Evolutionary conservation across 53 echinoderm and acorn worm species (phyloP), one percentile per base, ranked within the genome.

Genomic region (Henricia sp.): DNA sequence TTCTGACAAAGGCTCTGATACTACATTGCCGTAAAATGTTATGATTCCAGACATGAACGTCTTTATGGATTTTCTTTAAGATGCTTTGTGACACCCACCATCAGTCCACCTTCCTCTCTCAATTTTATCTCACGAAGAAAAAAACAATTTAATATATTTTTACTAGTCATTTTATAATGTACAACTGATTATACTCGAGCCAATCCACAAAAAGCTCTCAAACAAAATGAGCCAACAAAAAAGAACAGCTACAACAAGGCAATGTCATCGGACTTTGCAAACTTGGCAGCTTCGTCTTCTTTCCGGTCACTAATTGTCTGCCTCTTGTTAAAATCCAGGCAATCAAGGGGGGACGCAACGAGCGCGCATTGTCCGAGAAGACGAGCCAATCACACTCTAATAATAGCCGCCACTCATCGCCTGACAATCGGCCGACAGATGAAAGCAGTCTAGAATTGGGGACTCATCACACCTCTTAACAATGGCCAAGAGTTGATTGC

Each of bases 401-500:
- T 80, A 80, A 80, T 42, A 64, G 44, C 80, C 64, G 25, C 24
- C 60, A 26, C 80, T 80, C 64, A 30, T 62, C 80, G 50, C 80
- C 48, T 80, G 80, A 63, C 80, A 80, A 80, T 80, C 65, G 20
- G 60, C n/a, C n/a, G 19, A 35, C 54, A 29, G 27, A 20, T 16
- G 37, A 11, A 53, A 80, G 50, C 63, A 17, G 64, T 34, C 30
- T 5, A 27, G 80, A 48, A 80, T 80, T 80, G 48, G 33, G 59
- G 77, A 36, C 80, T 80, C 80, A 64, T 80, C 80, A 80, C 80
- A 80, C 80, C 80, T 80, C 80, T 80, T 64, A 80, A 80, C 80
- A 80, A 80, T 80, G 50, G 80, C 32, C 33, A 62, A 62, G 48
- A 36, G 40, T 48, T 80, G 80, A 80, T 80, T 80, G 64, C 63